Evolutionary conservation across 2,888 invertebrate genomes (phyloP).

Genomic region (Cryptocheilus praepositus): DNA sequence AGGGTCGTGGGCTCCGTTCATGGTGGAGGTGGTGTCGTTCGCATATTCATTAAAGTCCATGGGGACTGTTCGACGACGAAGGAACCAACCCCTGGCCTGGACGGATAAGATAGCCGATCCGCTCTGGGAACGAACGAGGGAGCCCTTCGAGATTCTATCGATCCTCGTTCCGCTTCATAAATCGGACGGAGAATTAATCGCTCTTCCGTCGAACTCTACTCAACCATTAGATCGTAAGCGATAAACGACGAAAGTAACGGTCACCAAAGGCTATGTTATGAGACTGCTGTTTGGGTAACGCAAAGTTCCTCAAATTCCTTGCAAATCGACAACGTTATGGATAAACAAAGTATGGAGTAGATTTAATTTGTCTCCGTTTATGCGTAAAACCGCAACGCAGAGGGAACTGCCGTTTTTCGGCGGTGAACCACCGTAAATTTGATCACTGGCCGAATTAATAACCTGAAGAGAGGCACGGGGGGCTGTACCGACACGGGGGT

Average conservation of each 20-base stretch:
- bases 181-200: no score
- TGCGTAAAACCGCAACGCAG: slow-evolving; percentile 52
- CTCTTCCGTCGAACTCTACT: no score
- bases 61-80: slow-evolving; percentile 27
- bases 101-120: slow-evolving; percentile 29
- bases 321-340: no score
- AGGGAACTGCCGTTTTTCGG: slow-evolving; percentile 16
- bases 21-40: slow-evolving; percentile 39
- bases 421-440: slow-evolving; percentile 55
- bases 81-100: slow-evolving; percentile 28
- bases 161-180: no score
- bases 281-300: no score
- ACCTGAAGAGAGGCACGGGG: slow-evolving; percentile 38
- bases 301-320: no score
- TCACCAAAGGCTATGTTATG: slow-evolving; percentile 5
- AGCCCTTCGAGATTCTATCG: no score
- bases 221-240: background rate
- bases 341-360: no score
- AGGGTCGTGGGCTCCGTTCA: slow-evolving; percentile 48
- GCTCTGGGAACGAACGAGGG: no score
- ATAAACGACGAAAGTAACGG: background rate
- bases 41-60: slow-evolving; percentile 63
- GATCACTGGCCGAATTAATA: slow-evolving; percentile 62
- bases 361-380: slow-evolving; percentile 47
- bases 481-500: no score